Percentiles rank a stretch among this genome's conserved stretches.
Conservation (phyloP, 2,797 vertebrate genomes). For the Rhynchotus rufescens region DNA sequence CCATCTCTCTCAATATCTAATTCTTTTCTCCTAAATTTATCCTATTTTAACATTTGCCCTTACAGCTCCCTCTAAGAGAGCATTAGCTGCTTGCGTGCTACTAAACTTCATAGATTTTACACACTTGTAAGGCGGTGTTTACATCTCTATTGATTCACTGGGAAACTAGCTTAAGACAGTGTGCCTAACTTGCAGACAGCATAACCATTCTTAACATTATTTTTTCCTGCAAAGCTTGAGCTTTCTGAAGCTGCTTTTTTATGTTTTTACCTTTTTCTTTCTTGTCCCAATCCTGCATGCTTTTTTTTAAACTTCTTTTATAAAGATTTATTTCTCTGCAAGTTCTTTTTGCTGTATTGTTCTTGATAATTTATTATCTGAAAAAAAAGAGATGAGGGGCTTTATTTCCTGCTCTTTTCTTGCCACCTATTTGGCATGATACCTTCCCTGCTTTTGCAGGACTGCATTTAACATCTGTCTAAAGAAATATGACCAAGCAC, state of each 20-base stretch:
- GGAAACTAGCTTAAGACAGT: background rate
- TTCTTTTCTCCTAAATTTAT: background rate
- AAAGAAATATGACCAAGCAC: background rate
- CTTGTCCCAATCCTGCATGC: background rate
- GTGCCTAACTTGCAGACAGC: background rate
- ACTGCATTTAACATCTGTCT: background rate
- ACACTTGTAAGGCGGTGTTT: background rate
- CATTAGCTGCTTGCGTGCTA: background rate
- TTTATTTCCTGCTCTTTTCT: slow-evolving; percentile 10
- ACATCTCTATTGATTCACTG: background rate
- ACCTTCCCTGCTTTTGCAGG: background rate
- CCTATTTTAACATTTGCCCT: background rate
- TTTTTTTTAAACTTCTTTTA: background rate
- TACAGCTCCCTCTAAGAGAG: background rate
- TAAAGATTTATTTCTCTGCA: background rate
- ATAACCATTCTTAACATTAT: background rate
- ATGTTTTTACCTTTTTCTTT: background rate
- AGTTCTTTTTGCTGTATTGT: background rate
- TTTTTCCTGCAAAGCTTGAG: background rate
- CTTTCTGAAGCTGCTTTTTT: background rate
- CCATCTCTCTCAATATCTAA: background rate
- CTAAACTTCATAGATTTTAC: background rate
- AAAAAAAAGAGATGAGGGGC: background rate
- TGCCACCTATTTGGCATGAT: background rate
- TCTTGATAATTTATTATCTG: background rate